Percentiles rank a stretch among this genome's conserved stretches.
These are phyloP conservation scores for Chamaea fasciata DNA, from an alignment of 2,113 vertebrate species.

Conservation along the genomic window DNA sequence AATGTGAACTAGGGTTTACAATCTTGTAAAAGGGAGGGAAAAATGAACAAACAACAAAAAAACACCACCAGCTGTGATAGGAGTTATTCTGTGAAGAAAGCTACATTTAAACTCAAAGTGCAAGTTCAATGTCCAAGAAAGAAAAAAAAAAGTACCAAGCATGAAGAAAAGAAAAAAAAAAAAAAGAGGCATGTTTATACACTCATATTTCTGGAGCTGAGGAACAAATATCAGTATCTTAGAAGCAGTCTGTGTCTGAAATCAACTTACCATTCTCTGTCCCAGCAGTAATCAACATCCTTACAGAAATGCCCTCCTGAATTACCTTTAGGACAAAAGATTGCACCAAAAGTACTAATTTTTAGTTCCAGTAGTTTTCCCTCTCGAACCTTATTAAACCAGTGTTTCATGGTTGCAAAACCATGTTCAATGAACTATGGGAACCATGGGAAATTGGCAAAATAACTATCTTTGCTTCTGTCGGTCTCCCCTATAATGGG, in stretches of 20 bases:
- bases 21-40: not conserved
- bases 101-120: not conserved
- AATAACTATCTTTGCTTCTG: not conserved
- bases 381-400: not conserved
- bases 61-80: accelerated
- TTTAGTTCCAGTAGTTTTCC: not conserved
- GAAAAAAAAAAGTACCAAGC: not conserved
- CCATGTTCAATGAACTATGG: not conserved
- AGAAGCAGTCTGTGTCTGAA: not conserved
- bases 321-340: not conserved
- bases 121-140: not conserved
- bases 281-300: not conserved
- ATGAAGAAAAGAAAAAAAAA: not conserved
- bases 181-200: not conserved
- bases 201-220: not conserved
- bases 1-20: not conserved
- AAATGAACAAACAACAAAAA: not conserved
- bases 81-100: not conserved
- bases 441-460: not conserved
- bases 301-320: not conserved
- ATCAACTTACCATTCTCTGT: not conserved
- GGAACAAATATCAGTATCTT: not conserved
- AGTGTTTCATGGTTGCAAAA: not conserved
- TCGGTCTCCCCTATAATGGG: not conserved
- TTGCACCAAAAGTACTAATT: not conserved